Base-by-base conservation (phyloP, 2,888 invertebrate genomes). In the Diogma glabrata region DNA sequence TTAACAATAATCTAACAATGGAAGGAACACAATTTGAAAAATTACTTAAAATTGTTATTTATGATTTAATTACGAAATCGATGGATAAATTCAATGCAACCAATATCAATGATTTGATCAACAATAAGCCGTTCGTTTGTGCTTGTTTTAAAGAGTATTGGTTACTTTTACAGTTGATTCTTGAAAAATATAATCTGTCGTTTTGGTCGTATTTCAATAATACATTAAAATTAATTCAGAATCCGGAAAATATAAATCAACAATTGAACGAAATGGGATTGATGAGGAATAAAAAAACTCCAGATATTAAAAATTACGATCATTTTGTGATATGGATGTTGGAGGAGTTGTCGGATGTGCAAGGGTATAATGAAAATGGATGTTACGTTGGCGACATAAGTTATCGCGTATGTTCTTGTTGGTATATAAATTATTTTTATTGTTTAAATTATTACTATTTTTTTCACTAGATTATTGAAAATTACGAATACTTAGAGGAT, bases 91-190 rank as follows among this genome's bases (percentile, higher is more conserved):
- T 48, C 14, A 33, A 30, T 22, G 33, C 30, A 66, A 67, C 69
- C 38, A 63, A 68, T 24, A 59, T 66, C 4, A 58, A 60, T 4
- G 73, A 75, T 54, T 57, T 76, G n/a, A 57, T 64, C 16, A 62
- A 65, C n/a, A 69, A 63, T 47, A 70, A 72, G 14, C 73, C 77
- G 0, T 80, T 76, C 58, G 70, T 70, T 51, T 81, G 80, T 53
- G 71, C 71, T 12, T 81, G 80, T 56, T 64, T 72, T 4, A 73
- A 75, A 61, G 78, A 79, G 62, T 58, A 75, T 33, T 81, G 80
- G 79, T 60, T 75, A 1, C 65, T 78, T 58, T 54, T 78, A 10
- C 70, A 73, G 56, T 60, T 72, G 22, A 63, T 73, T 1, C 57
- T 71, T 3, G 71, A 73, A 52, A 65, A 67, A 48, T 60, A 65